Conservation (phyloP, 2,113 vertebrate species). For the Crotalus viridis region DNA sequence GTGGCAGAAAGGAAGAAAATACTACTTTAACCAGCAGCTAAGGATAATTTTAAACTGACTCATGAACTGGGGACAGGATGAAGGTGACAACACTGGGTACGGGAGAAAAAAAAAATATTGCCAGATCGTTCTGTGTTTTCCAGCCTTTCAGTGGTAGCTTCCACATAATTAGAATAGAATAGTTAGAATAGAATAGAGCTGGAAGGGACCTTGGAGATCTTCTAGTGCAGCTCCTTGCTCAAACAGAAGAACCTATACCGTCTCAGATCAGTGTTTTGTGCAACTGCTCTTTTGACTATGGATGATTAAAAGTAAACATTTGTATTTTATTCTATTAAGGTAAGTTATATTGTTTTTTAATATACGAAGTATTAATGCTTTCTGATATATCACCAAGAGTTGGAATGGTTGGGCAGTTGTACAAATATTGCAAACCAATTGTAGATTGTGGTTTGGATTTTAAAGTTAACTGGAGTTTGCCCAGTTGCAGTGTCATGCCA, state of each 20-base stretch:
- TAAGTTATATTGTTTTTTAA: neutral
- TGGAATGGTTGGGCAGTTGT: neutral
- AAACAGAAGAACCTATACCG: too few species aligned
- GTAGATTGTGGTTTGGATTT: neutral
- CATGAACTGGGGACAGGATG: neutral
- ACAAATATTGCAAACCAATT: neutral
- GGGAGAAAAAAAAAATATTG: neutral
- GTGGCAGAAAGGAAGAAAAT: neutral
- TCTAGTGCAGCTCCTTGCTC: too few species aligned
- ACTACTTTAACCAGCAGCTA: neutral
- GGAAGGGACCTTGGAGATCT: too few species aligned
- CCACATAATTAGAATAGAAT: too few species aligned
- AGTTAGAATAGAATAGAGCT: too few species aligned
- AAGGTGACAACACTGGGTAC: neutral
- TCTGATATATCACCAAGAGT: neutral
- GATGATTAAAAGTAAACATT: neutral
- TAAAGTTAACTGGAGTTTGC: neutral
- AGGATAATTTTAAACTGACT: neutral
- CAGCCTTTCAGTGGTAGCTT: neutral
- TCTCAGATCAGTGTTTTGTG: neutral
- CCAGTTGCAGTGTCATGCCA: neutral
- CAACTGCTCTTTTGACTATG: neutral
- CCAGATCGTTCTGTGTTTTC: neutral
- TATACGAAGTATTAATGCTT: neutral
- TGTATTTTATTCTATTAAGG: neutral